A percentile compares a stretch with the other conserved stretches of the same genome.
These are phyloP conservation scores for Lathronympha strigana DNA, from an alignment of 2,888 invertebrate species.

Conservation along the genomic window DNA sequence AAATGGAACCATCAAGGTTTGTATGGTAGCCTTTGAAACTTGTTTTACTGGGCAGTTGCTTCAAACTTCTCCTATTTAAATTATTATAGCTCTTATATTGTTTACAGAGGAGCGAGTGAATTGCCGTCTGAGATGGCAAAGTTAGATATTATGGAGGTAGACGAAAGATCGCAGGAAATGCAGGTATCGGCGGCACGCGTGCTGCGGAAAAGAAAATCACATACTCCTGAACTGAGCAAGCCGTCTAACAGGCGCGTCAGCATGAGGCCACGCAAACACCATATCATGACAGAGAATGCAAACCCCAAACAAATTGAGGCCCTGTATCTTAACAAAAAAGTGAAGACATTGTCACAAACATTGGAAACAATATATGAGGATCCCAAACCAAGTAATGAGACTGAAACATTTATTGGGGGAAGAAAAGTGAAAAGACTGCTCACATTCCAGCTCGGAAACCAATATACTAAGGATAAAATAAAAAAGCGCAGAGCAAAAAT, in stretches of 20 bases:
- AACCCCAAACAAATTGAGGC: slow-evolving; percentile 79
- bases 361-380: slow-evolving; percentile 87
- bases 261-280: slow-evolving; percentile 75
- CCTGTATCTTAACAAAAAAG: slow-evolving; percentile 83
- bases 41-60: slow-evolving; percentile 10
- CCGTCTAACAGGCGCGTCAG: slow-evolving; percentile 75
- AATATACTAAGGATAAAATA: slow-evolving; percentile 82
- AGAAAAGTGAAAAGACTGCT: slow-evolving; percentile 84
- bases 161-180: slow-evolving; percentile 52
- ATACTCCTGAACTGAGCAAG: slow-evolving; percentile 65
- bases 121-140: slow-evolving; percentile 77
- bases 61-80: background rate
- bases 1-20: slow-evolving; percentile 27
- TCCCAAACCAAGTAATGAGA: slow-evolving; percentile 73
- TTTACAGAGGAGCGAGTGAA: slow-evolving; percentile 69
- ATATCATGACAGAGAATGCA: slow-evolving; percentile 66
- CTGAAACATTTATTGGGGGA: slow-evolving; percentile 75
- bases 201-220: slow-evolving; percentile 71
- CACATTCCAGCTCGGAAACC: slow-evolving; percentile 79
- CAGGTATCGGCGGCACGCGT: slow-evolving; percentile 61
- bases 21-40: slow-evolving; percentile 6
- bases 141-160: slow-evolving; percentile 76
- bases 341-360: slow-evolving; percentile 79
- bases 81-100: slow-evolving; percentile 3
- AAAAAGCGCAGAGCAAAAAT: slow-evolving; percentile 84